Evolutionary conservation across 1,140 invertebrate genomes (phyloP).

Genomic region (Plectus sambesii): DNA sequence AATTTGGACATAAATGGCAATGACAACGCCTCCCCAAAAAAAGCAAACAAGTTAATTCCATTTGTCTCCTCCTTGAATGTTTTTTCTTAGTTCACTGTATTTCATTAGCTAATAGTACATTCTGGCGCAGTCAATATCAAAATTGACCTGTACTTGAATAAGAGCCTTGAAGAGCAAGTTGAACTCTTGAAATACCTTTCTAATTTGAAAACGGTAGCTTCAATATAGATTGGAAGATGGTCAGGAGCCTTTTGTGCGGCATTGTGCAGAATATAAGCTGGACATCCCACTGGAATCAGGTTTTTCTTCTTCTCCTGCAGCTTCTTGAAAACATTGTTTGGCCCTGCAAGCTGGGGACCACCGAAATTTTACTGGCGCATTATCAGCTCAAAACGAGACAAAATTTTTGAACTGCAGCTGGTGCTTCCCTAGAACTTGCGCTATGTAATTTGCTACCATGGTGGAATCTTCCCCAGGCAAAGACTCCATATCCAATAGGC

Average conservation of each 20-base stretch:
- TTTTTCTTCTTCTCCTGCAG: slow-evolving; percentile 11
- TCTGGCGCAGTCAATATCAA: too few species aligned
- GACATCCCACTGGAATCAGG: slow-evolving; percentile 14
- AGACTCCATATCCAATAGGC: slow-evolving; percentile 6
- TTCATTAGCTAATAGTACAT: too few species aligned
- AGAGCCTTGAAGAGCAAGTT: too few species aligned
- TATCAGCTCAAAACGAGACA: slow-evolving; percentile 11
- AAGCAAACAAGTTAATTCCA: too few species aligned
- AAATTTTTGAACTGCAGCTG: slow-evolving; percentile 6
- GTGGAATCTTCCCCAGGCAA: slow-evolving; percentile 12
- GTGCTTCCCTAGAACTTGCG: slow-evolving; percentile 7
- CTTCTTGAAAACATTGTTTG: slow-evolving; percentile 15
- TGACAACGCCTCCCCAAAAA: too few species aligned
- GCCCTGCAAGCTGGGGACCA: not conserved
- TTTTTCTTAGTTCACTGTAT: too few species aligned
- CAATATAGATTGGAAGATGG: slow-evolving; percentile 11
- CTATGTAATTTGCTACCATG: slow-evolving; percentile 9
- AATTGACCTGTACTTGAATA: too few species aligned
- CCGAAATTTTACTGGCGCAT: slow-evolving; percentile 12
- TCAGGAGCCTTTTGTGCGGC: slow-evolving; percentile 15
- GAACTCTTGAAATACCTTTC: slow-evolving; percentile 14
- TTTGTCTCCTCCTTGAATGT: too few species aligned
- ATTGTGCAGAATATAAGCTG: slow-evolving; percentile 14
- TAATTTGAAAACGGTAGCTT: slow-evolving; percentile 13
- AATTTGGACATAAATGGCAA: too few species aligned